Conservation (phyloP, 2,113 vertebrate species). For the Arvicanthis niloticus region DNA sequence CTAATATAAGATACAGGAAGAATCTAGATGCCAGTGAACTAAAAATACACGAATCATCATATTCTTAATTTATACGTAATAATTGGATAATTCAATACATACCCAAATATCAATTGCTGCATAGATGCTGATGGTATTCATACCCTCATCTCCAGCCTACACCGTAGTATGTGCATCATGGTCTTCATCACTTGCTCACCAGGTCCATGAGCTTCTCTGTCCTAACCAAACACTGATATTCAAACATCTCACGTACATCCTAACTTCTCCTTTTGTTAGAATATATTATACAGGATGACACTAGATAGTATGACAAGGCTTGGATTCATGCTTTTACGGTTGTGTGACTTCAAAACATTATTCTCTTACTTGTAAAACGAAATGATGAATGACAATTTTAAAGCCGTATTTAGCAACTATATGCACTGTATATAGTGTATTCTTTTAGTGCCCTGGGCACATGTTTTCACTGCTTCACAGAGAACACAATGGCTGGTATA, state of each 20-base stretch:
- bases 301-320: not conserved
- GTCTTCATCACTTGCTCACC: not conserved
- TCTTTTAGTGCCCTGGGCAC: not conserved
- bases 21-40: not conserved
- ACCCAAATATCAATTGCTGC: not conserved
- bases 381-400: not conserved
- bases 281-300: not conserved
- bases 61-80: not conserved
- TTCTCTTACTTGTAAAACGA: constrained; percentile 13
- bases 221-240: not conserved
- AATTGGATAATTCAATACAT: not conserved
- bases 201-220: not conserved
- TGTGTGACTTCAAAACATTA: not conserved
- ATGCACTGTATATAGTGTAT: not conserved
- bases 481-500: not conserved
- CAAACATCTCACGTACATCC: not conserved
- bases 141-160: not conserved
- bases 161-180: not conserved
- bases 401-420: not conserved
- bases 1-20: not conserved
- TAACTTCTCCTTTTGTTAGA: not conserved
- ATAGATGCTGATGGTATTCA: not conserved
- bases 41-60: not conserved
- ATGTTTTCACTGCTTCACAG: not conserved
- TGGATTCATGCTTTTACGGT: not conserved